Conservation (phyloP, 2,797 vertebrate species). For the Netta rufina region DNA sequence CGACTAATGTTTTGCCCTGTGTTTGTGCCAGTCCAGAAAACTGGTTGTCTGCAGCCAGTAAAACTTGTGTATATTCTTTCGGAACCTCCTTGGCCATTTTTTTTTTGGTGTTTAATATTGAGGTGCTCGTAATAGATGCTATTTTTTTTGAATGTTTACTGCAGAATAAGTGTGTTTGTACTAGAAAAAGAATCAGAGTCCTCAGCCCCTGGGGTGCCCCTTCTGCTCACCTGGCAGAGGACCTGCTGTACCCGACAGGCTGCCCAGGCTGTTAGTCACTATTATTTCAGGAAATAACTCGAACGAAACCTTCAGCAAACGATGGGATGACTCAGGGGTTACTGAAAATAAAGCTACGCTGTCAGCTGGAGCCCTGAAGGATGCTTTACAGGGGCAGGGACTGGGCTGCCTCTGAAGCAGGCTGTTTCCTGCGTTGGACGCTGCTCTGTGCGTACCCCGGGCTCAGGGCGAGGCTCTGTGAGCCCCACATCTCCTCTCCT, state of each 20-base stretch:
- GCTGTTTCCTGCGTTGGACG: background rate
- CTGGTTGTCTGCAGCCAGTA: background rate
- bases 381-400: background rate
- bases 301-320: background rate
- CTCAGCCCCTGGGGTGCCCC: background rate
- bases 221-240: background rate
- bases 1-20: background rate
- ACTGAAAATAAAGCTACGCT: background rate
- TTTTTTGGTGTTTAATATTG: background rate
- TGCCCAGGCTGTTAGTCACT: conserved; percentile 4
- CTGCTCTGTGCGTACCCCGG: background rate
- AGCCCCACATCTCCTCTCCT: background rate
- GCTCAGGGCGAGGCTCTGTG: background rate
- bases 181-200: accelerated
- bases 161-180: background rate
- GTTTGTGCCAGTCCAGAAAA: background rate
- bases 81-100: background rate
- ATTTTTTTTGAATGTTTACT: background rate
- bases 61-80: background rate
- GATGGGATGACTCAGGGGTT: background rate
- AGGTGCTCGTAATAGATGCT: background rate
- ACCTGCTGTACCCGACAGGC: background rate
- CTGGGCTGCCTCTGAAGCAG: background rate
- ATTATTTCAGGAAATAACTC: background rate
- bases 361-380: conserved; percentile 14